Evolutionary conservation across 64 coral and sea anemone genomes (phyloP).

Genomic region (Catalaphyllia jardinei): DNA sequence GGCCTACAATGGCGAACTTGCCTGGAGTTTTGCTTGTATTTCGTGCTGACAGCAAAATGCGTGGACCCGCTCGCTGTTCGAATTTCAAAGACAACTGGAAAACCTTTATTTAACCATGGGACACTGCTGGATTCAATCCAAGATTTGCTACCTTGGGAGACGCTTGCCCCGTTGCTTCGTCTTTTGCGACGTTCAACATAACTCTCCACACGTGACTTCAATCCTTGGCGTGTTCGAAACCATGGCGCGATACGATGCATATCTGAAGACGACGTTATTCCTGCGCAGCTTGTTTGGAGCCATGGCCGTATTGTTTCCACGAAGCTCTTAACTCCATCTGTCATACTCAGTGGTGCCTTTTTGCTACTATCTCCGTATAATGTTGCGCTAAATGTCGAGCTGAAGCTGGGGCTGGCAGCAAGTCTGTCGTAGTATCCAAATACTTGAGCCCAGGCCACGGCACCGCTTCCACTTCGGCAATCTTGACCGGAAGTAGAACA

Average conservation of each 20-base stretch:
- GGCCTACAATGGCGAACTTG: not conserved
- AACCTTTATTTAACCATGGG: constrained; percentile 1
- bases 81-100: constrained; percentile 42
- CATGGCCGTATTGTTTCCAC: constrained; percentile 18
- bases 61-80: not conserved
- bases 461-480: constrained; percentile 52
- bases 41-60: constrained; percentile 56
- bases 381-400: constrained; percentile 19
- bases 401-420: not conserved
- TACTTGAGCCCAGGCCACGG: constrained; percentile 75
- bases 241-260: constrained; percentile 16
- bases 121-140: constrained; percentile 18
- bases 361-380: not conserved
- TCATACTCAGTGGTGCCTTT: not conserved
- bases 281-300: constrained; percentile 38
- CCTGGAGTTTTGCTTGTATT: constrained; percentile 12
- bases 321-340: not conserved
- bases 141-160: not conserved
- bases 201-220: not conserved
- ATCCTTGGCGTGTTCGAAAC: constrained; percentile 48
- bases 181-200: constrained; percentile 1
- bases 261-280: not conserved
- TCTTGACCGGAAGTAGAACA: constrained; percentile 1
- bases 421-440: constrained; percentile 73
- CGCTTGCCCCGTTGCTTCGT: not conserved